Percentiles rank a stretch among this genome's conserved stretches.
These are phyloP conservation scores for Zhengitettix transpicula DNA, from an alignment of 2,888 invertebrate species.

Conservation along the genomic window DNA sequence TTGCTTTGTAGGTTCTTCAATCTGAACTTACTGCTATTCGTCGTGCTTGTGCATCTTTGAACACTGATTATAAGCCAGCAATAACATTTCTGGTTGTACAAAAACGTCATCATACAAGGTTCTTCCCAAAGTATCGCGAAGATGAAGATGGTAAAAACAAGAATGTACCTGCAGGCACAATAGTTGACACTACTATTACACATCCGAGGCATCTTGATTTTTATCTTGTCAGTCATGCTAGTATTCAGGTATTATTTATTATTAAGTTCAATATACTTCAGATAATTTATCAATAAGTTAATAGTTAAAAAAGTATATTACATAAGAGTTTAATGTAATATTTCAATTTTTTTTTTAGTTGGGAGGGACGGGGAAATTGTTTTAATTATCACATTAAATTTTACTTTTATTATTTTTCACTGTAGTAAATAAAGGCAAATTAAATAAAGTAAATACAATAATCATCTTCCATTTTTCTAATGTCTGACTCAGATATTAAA, in stretches of 20 bases:
- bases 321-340: too few species aligned
- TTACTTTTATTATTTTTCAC: too few species aligned
- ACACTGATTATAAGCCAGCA: slow-evolving; percentile 44
- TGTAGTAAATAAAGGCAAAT: too few species aligned
- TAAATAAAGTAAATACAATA: too few species aligned
- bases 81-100: slow-evolving; percentile 89
- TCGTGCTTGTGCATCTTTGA: slow-evolving; percentile 45
- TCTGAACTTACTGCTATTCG: slow-evolving; percentile 51
- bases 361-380: too few species aligned
- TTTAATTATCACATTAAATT: too few species aligned
- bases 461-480: too few species aligned
- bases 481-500: too few species aligned
- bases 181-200: slow-evolving; percentile 70
- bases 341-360: too few species aligned
- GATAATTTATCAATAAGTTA: too few species aligned
- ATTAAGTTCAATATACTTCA: too few species aligned
- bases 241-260: slow-evolving; percentile 24
- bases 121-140: slow-evolving; percentile 28
- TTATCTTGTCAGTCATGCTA: slow-evolving; percentile 54
- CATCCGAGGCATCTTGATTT: slow-evolving; percentile 79
- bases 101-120: slow-evolving; percentile 87
- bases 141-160: slow-evolving; percentile 42
- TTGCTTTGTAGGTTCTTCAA: slow-evolving; percentile 36
- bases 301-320: too few species aligned
- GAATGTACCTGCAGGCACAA: slow-evolving; percentile 74